A percentile compares a stretch with the other conserved stretches of the same genome.
phyloP scores from a whole-genome alignment of 2,113 vertebrate species.

The Conger conger region DNA sequence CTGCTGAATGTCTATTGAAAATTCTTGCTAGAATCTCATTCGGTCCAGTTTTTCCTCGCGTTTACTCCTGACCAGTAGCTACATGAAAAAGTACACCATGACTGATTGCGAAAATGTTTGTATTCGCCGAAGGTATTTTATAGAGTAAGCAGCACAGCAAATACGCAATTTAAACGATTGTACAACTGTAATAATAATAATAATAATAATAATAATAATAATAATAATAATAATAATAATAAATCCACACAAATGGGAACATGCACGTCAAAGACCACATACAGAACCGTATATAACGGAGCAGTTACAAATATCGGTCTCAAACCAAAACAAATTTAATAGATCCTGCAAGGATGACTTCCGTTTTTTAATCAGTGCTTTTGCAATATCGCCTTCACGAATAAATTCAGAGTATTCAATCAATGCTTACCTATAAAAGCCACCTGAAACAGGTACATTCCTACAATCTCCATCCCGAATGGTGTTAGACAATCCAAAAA shows the following conservation, averaged over 20 bases:
- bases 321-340: background rate
- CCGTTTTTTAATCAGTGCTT: background rate
- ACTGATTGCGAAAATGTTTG: background rate
- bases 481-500: constrained; percentile 32
- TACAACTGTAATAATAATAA: background rate
- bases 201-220: background rate
- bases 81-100: background rate
- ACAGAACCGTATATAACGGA: background rate
- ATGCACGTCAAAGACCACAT: no score
- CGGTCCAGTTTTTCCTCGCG: no score
- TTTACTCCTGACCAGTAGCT: no score
- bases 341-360: background rate
- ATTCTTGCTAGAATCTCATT: no score
- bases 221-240: no score
- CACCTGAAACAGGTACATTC: constrained; percentile 67
- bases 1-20: no score
- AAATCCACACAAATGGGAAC: background rate
- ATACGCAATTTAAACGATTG: no score
- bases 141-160: background rate
- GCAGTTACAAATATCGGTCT: background rate
- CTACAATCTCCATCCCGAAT: constrained; percentile 67
- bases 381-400: no score
- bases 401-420: no score
- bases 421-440: constrained; percentile 64
- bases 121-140: background rate